Conservation (phyloP, 2,797 vertebrate species). For the Cossypha heuglini region DNA sequence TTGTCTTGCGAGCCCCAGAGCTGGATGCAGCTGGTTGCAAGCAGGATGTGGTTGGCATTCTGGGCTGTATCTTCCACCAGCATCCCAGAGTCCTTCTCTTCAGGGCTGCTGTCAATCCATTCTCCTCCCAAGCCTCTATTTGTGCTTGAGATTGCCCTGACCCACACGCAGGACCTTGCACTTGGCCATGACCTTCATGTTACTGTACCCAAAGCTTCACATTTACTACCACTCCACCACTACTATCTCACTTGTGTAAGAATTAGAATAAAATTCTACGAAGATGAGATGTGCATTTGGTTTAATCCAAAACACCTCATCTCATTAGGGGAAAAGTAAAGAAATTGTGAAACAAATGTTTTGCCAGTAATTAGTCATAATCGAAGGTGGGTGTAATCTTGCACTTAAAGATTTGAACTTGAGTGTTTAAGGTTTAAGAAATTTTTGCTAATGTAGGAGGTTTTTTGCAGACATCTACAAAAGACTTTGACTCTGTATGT, state of each 20-base stretch:
- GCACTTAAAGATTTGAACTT: not conserved
- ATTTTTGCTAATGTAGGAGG: not conserved
- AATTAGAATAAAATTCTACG: not conserved
- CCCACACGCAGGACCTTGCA: accelerated
- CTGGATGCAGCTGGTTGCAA: not conserved
- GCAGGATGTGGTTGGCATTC: not conserved
- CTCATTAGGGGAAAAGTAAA: not conserved
- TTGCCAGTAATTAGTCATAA: not conserved
- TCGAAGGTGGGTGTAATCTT: not conserved
- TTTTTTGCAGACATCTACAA: not conserved
- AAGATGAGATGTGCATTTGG: not conserved
- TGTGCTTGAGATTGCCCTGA: not conserved
- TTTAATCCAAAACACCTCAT: not conserved
- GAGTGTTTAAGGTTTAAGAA: not conserved
- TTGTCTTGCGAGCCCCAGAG: not conserved
- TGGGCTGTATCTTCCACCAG: not conserved
- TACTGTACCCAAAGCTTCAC: not conserved
- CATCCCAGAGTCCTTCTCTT: not conserved
- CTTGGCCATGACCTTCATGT: not conserved
- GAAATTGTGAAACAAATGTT: not conserved
- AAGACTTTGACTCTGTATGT: not conserved
- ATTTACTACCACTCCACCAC: not conserved
- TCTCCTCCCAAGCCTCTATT: not conserved
- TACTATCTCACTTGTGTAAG: not conserved
- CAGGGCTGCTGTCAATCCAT: not conserved